phyloP scores from a whole-genome alignment of 2,888 invertebrate genomes.

The Myopa tessellatipennis region DNA sequence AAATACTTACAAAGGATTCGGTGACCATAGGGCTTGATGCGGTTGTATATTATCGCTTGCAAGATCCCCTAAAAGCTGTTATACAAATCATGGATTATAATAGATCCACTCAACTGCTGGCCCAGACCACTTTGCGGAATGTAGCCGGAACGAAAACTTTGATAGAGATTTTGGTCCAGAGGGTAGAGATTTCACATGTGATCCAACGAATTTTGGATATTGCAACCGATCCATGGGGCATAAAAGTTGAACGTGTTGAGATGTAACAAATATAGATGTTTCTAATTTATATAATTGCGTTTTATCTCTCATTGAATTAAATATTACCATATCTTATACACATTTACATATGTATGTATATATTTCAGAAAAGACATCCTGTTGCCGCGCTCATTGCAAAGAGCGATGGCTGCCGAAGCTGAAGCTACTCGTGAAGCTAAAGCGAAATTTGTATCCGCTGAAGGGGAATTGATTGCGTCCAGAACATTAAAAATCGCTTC shows the following conservation, averaged over 20 bases:
- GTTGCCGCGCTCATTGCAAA: conserved; percentile 53
- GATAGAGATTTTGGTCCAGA: conserved; percentile 89
- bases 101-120: conserved; percentile 80
- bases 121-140: conserved; percentile 86
- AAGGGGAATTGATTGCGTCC: conserved; percentile 58
- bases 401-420: conserved; percentile 60
- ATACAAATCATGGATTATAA: conserved; percentile 72
- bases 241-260: conserved; percentile 95
- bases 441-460: conserved; percentile 61
- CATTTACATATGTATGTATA: neutral
- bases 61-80: conserved; percentile 79
- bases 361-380: conserved; percentile 56
- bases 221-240: conserved; percentile 90
- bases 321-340: neutral
- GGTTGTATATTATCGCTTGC: conserved; percentile 82
- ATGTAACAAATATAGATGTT: conserved; percentile 72
- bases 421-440: conserved; percentile 59
- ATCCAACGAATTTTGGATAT: conserved; percentile 87
- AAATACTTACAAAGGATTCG: conserved; percentile 85
- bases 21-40: conserved; percentile 94
- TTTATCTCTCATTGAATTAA: too few species aligned
- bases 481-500: conserved; percentile 57
- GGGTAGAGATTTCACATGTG: conserved; percentile 86
- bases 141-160: conserved; percentile 90
- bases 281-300: too few species aligned